phyloP scores from a whole-genome alignment of 2,888 invertebrate genomes.

The Stomorhina lunata region DNA sequence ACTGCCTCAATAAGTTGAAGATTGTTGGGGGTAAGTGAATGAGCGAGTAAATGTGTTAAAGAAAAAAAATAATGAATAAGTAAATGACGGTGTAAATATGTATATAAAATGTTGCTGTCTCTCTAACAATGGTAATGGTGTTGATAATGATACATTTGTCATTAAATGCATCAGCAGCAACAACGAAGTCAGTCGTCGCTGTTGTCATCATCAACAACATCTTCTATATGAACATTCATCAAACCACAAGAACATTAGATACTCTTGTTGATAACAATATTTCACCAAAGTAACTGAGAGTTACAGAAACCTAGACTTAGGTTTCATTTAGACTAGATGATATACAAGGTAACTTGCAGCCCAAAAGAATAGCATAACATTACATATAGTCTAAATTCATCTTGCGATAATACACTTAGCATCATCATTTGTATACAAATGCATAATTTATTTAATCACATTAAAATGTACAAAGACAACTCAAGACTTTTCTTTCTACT shows the following conservation, averaged over 20 bases:
- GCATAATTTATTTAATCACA: background rate
- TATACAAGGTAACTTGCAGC: too few relatives aligned
- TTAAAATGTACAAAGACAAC: background rate
- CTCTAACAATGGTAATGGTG: conserved; percentile 1
- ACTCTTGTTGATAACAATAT: background rate
- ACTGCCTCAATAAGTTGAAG: too few relatives aligned
- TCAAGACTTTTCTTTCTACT: background rate
- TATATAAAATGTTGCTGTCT: background rate
- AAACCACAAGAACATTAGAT: background rate
- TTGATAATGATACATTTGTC: conserved; percentile 38
- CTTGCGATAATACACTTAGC: background rate
- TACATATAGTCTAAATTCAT: too few relatives aligned
- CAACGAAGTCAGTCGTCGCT: background rate
- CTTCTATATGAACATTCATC: background rate
- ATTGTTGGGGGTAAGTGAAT: background rate
- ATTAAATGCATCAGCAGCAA: conserved; percentile 17
- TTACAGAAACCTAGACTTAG: background rate
- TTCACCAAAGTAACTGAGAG: background rate
- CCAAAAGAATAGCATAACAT: too few relatives aligned
- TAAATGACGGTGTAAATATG: background rate
- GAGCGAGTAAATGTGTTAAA: background rate
- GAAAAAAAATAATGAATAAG: too few relatives aligned
- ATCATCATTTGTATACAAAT: background rate
- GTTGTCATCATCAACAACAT: background rate
- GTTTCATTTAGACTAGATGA: too few relatives aligned